Percentiles rank a stretch among this genome's conserved stretches.
phyloP scores from a whole-genome alignment of 2,113 vertebrate species.

The mouse (Mus musculus) region DNA sequence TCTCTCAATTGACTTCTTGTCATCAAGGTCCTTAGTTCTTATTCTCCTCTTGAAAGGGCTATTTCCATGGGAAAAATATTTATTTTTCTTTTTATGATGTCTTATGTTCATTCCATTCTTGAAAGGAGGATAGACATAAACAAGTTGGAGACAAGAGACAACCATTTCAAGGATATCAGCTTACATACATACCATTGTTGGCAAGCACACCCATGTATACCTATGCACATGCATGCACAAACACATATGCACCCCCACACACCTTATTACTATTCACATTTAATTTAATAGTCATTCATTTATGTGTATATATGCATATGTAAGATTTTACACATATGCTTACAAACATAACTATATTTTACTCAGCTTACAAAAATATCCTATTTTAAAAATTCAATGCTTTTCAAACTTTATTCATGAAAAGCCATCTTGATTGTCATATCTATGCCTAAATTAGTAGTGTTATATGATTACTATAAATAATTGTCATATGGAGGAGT shows the following conservation, averaged over 20 bases:
- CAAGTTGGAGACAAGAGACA: neutral
- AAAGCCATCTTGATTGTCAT: neutral
- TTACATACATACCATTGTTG: too few relatives aligned
- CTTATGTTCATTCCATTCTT: neutral
- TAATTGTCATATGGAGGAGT: neutral
- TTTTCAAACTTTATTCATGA: neutral
- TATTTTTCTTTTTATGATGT: neutral
- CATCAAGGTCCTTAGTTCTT: neutral
- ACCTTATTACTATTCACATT: neutral
- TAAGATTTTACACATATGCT: neutral
- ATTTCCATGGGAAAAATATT: neutral
- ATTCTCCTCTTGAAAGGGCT: neutral
- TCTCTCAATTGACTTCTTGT: neutral
- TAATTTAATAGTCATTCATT: neutral
- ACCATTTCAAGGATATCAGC: neutral
- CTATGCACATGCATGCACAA: neutral
- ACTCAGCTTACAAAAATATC: neutral
- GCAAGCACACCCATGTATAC: neutral
- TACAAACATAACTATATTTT: neutral
- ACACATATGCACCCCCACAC: too few relatives aligned
- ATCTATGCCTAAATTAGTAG: neutral
- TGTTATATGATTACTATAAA: neutral
- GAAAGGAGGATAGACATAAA: neutral
- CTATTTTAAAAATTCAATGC: neutral
- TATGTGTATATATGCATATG: neutral